Evolutionary conservation across 2,888 invertebrate species (phyloP).

Genomic region (Hirtodrosophila alboralis): DNA sequence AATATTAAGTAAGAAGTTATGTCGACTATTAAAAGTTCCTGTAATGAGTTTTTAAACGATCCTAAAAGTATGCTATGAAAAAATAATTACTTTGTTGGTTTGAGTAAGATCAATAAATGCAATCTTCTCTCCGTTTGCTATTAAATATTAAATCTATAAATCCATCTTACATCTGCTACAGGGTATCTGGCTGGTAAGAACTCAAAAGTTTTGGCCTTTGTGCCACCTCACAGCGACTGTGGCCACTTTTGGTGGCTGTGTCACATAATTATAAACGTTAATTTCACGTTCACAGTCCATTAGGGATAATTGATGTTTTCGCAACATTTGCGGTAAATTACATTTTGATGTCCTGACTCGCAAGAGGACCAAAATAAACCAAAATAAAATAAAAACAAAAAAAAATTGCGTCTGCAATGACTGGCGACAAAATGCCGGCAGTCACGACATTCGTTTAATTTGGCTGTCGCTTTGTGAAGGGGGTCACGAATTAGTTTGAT

Average conservation of each 20-base stretch:
- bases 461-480: constrained; percentile 33
- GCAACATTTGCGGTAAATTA: constrained; percentile 79
- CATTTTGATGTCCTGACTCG: constrained; percentile 68
- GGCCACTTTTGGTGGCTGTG: constrained; percentile 53
- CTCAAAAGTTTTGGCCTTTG: constrained; percentile 20
- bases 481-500: constrained; percentile 63
- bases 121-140: too few relatives aligned
- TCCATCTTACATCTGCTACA: background rate
- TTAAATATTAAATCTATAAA: background rate
- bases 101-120: too few relatives aligned
- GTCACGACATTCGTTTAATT: constrained; percentile 45
- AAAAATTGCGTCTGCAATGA: constrained; percentile 25
- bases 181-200: constrained; percentile 19
- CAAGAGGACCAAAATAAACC: constrained; percentile 12
- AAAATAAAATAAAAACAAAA: constrained; percentile 13
- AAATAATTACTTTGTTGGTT: too few relatives aligned
- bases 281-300: constrained; percentile 79
- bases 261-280: constrained; percentile 80
- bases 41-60: too few relatives aligned
- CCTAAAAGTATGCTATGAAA: too few relatives aligned
- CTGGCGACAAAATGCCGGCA: constrained; percentile 42
- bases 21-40: constrained; percentile 8
- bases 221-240: constrained; percentile 5
- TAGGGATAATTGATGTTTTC: constrained; percentile 79
- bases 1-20: too few relatives aligned